phyloP scores from a whole-genome alignment of 2,888 invertebrate genomes.

The Synanthedon myopaeformis region DNA sequence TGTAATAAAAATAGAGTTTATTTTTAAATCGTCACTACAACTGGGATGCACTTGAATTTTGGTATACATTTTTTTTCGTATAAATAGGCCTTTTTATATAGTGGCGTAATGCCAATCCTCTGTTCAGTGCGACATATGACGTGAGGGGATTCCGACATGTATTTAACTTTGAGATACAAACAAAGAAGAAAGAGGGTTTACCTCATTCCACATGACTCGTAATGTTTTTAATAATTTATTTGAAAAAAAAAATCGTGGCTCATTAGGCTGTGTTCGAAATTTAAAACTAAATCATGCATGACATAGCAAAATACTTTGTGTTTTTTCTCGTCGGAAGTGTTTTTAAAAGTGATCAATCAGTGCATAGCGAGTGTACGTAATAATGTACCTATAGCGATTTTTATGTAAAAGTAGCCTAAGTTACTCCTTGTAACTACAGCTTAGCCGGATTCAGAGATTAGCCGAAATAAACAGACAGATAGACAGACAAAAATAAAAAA shows the following conservation, averaged over 20 bases:
- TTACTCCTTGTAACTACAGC: too few relatives aligned
- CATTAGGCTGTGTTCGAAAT: too few relatives aligned
- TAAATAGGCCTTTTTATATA: slow-evolving; percentile 19
- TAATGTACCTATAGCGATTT: too few relatives aligned
- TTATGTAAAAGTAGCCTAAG: too few relatives aligned
- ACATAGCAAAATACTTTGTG: too few relatives aligned
- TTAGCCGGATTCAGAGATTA: too few relatives aligned
- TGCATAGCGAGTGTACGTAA: too few relatives aligned
- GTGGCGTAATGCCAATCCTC: slow-evolving; percentile 41
- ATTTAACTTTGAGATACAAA: slow-evolving; percentile 4
- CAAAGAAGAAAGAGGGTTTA: slow-evolving; percentile 9
- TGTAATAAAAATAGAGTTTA: neutral
- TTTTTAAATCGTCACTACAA: neutral
- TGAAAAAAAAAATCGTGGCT: neutral
- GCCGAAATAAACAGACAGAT: too few relatives aligned
- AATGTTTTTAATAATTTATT: neutral
- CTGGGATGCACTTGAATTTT: slow-evolving; percentile 5
- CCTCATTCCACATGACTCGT: neutral
- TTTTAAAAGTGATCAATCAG: too few relatives aligned
- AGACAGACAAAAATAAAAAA: too few relatives aligned
- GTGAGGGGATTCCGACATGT: neutral
- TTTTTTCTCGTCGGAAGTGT: too few relatives aligned
- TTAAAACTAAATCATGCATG: too few relatives aligned
- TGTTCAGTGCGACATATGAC: slow-evolving; percentile 39
- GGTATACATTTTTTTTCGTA: slow-evolving; percentile 31